Conservation (phyloP, 2,113 vertebrate genomes). For the Pyrgilauda ruficollis region DNA sequence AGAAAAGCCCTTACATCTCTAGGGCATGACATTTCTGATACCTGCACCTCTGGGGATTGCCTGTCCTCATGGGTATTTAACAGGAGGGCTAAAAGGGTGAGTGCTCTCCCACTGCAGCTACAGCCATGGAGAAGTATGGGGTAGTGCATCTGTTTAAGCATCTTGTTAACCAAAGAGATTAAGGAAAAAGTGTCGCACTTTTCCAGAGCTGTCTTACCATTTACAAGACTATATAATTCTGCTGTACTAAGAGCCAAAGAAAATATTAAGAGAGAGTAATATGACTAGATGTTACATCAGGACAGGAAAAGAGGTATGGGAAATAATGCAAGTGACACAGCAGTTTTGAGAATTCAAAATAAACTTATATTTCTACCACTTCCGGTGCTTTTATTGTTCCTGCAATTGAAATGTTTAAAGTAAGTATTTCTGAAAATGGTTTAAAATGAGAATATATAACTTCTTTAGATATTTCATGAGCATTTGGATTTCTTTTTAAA, state of each 20-base stretch:
- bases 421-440: not conserved
- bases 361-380: not conserved
- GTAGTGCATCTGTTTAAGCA: not conserved
- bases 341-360: not conserved
- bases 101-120: not conserved
- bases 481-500: not conserved
- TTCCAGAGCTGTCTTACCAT: not conserved
- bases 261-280: not conserved
- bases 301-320: not conserved
- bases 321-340: not conserved
- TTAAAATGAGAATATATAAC: not conserved
- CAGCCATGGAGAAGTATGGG: not conserved
- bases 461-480: not conserved
- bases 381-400: not conserved
- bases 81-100: not conserved
- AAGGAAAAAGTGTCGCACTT: not conserved
- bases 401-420: not conserved
- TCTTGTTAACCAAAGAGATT: not conserved
- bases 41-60: rapidly evolving
- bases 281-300: not conserved
- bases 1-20: not conserved
- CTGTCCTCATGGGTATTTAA: not conserved
- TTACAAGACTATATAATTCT: not conserved
- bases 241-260: not conserved
- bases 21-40: not conserved